Evolutionary conservation across 2,797 vertebrate genomes (phyloP), one percentile per base, ranked within the genome.

Genomic region (Amblyopsis hoosieri): DNA sequence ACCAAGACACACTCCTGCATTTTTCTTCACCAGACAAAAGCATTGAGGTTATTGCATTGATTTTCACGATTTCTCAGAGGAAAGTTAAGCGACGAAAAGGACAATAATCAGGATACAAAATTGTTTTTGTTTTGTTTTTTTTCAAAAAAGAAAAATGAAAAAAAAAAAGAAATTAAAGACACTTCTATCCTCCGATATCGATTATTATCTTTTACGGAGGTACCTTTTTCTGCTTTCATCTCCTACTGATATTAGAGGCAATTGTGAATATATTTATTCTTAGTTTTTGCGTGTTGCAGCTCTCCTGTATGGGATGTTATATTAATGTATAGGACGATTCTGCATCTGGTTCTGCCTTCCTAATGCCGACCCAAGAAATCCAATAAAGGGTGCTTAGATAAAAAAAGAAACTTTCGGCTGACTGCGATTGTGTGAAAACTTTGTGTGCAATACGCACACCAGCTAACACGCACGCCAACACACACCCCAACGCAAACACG

Each of bases 191-290:
- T 85, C 82, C 85, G 84, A 83, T 90, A 87, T 83, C 64, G 51
- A 87, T 88, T 86, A 87, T 85, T 89, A 85, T 91, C 86, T 88
- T 90, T 91, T 88, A 82, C 54, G 70, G 83, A 86, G 81, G 82
- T 87, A 88, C 80, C 81, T 89, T 92, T 91, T 91, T 89, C 87
- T 81, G 86, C 85, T 86, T 89, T 87, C 83, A 84, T 91, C 86
- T 90, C 89, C 85, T 90, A 86, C 84, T 81, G 86, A 87, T 90
- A 89, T 80, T 85, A 89, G 85, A 89, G 84, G 89, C 88, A 91
- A 89, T 89, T 93, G 91, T 92, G 92, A 92, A 92, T 93, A 92
- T 93, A 93, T 93, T 93, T 93, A 93, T 93, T 93, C 91, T 92
- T 93, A 90, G 90, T 91, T 92, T 92, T 91, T 87, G 87, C 87